phyloP scores from a whole-genome alignment of 2,888 invertebrate genomes.

The Tetanocera ferruginea region DNA sequence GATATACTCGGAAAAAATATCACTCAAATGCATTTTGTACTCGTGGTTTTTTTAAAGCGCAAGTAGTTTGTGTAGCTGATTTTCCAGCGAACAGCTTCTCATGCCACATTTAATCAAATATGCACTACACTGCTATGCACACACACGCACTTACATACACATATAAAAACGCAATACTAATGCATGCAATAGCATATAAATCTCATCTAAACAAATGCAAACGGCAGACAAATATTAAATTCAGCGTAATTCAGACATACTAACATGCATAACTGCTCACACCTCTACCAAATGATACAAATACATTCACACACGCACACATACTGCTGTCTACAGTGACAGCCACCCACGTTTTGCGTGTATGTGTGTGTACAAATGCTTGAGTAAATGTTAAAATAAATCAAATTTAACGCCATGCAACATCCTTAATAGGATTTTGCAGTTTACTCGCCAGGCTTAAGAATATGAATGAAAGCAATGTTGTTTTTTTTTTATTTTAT shows the following conservation, averaged over 20 bases:
- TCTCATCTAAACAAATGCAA: constrained; percentile 1
- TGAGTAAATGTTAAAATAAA: constrained; percentile 49
- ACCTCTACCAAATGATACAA: too few species aligned
- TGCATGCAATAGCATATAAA: not conserved
- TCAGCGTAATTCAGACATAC: too few species aligned
- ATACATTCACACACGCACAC: too few species aligned
- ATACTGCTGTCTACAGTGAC: too few species aligned
- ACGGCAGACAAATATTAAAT: not conserved
- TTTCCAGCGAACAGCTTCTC: not conserved
- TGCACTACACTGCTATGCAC: not conserved
- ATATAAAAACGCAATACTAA: not conserved
- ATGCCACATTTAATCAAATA: not conserved
- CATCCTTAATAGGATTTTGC: constrained; percentile 52
- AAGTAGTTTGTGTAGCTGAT: not conserved
- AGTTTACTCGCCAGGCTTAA: constrained; percentile 7
- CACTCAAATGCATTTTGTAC: not conserved
- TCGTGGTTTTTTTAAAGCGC: not conserved
- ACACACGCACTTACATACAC: not conserved
- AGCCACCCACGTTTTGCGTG: too few species aligned
- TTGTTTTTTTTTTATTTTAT: too few species aligned
- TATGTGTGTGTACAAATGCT: too few species aligned
- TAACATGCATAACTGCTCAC: too few species aligned
- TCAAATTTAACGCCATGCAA: constrained; percentile 53
- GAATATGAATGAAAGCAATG: not conserved
- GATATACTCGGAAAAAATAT: not conserved